Conservation (phyloP, 2,113 vertebrate genomes). For the Rutilus rutilus region DNA sequence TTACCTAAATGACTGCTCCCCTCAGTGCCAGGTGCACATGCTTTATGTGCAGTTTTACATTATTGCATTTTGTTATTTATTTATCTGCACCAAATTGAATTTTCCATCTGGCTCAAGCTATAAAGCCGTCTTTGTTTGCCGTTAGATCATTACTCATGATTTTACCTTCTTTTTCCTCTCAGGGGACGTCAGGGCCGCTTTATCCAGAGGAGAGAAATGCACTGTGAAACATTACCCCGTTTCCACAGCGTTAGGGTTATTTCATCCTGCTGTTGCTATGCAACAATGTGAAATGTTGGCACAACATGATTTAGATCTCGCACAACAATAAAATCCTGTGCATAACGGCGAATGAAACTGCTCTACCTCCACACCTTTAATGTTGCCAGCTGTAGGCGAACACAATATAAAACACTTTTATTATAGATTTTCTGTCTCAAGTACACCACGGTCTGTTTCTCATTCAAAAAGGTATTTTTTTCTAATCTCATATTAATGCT, state of each 20-base stretch:
- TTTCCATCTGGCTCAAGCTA: conserved; percentile 61
- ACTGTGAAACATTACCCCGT: conserved; percentile 58
- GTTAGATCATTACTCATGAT: conserved; percentile 60
- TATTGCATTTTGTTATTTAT: conserved; percentile 64
- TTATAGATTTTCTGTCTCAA: conserved; percentile 45
- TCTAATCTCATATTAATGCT: conserved; percentile 37
- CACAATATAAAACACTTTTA: conserved; percentile 37
- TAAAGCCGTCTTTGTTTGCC: conserved; percentile 57
- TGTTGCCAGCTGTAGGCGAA: conserved; percentile 39
- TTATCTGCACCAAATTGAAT: conserved; percentile 60
- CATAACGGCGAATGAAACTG: conserved; percentile 50
- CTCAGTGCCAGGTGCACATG: conserved; percentile 55
- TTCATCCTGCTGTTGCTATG: conserved; percentile 62
- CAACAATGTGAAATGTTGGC: conserved; percentile 65
- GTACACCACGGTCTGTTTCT: conserved; percentile 2
- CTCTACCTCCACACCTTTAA: conserved; percentile 52
- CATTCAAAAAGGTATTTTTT: background rate
- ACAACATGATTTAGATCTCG: conserved; percentile 65
- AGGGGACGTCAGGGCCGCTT: conserved; percentile 58
- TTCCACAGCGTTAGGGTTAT: conserved; percentile 61
- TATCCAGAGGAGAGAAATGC: conserved; percentile 59
- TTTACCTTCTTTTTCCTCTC: conserved; percentile 58
- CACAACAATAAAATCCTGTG: conserved; percentile 59
- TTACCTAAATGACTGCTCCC: conserved; percentile 50
- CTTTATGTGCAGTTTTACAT: conserved; percentile 62